Evolutionary conservation across 2,888 invertebrate genomes (phyloP), one percentile per base, ranked within the genome.

Genomic region (Bombylius major): DNA sequence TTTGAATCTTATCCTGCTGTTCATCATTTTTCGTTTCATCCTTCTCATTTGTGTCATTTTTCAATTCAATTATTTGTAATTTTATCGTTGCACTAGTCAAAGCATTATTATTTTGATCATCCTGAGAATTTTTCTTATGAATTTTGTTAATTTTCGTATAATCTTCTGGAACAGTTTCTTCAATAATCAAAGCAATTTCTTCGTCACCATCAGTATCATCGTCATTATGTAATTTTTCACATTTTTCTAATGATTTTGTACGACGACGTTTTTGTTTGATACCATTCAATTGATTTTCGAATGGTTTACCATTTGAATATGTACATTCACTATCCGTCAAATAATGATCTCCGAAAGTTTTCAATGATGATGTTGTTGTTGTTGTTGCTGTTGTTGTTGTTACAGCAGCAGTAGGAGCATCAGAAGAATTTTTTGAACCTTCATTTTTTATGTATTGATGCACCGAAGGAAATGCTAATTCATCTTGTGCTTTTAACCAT

Each of bases 401-500:
- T 42, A 11, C 11, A 11, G 1, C 11, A 4, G 11, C 39, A 11
- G 8, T 42, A 11, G 39, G 11, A 11, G 39, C 11, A 7, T 2
- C 5, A 36, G 34, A 36, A 7, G 34, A 36, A 7, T 8, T 32
- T 5, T 31, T 11, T n/a, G 51, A 42, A 5, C 23, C 33, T 9
- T 46, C 42, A 8, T 51, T 52, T 36, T 54, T 45, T 3, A 45
- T 53, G 44, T 47, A 58, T 54, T 52, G 51, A 13, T 57, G 52
- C 2, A 62, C 46, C 34, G 51, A 45, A 44, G 62, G 60, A 54
- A 60, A 62, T 50, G 62, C 58, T 44, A 59, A 50, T 50, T 60
- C 58, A 33, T 58, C 62, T 39, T 57, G 51, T n/a, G 54, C 57
- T 51, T 56, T 59, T 36, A 56, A 32, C 62, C 62, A 62, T 62